Base-by-base conservation (phyloP, 2,888 invertebrate genomes). In the Drosophila engyochracea region DNA sequence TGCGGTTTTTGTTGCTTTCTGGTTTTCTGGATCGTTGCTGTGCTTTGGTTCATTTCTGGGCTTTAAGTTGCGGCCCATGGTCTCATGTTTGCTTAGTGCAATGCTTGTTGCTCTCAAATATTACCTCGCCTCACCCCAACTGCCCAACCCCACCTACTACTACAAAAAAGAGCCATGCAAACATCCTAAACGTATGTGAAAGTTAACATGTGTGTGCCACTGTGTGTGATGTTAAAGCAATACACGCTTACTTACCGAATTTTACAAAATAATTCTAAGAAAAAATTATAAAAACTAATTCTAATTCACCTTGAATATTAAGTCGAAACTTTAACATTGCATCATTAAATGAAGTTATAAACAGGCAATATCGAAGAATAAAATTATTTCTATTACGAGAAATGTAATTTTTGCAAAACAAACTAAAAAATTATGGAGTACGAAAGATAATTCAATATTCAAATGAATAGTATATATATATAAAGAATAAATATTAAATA, bases 91-190 rank as follows among this genome's bases (percentile, higher is more conserved):
- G 81, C 71, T 47, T 35, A 54, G 70, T 76, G 63, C 71, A 67
- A 39, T 69, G 78, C 68, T 69, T 77, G 67, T 63, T 77, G 68
- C 81, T 49, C 72, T 72, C 72, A 65, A 65, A 55, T 76, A 68
- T 72, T 64, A 52, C 33, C n/a, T 16, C 47, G 22, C 22, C 22
- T 14, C 19, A 30, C 25, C 63, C 35, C 63, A 41, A 9, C 41
- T 41, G 30, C 37, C 22, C 53, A 54, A 30, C 7, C 14, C 19
- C 3, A 30, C 16, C 30, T 7, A 19, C 37, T 16, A 3, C 16
- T n/a, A n/a, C n/a, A 71, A 71, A 77, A 78, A 37, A 16, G 62
- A 70, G 54, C 52, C 62, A 70, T 54, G 55, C 16, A 75, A 68
- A 55, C 63, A 75, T 54, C 52, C 70, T 33, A 61, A 67, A 63